These are phyloP conservation scores for Bryconaethiops microstoma DNA, from an alignment of 2,797 vertebrate species.

Conservation along the genomic window DNA sequence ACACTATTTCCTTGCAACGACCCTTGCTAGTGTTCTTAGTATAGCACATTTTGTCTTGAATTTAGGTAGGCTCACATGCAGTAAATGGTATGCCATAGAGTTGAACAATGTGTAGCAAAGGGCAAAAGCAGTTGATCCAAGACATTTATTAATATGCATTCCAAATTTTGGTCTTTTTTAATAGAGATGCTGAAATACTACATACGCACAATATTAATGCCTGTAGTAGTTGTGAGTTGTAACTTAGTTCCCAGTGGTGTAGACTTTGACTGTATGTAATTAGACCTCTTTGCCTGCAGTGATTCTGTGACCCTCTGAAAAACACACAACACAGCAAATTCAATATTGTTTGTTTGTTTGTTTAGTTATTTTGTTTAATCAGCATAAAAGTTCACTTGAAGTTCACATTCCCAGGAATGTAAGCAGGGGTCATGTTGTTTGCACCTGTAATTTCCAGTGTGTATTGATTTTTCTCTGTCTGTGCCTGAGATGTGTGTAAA, in stretches of 20 bases:
- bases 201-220: conserved; percentile 50
- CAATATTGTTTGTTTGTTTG: conserved; percentile 58
- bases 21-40: conserved; percentile 25
- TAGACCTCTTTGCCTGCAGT: conserved; percentile 59
- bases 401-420: conserved; percentile 21
- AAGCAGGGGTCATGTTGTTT: conserved; percentile 17
- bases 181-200: conserved; percentile 38
- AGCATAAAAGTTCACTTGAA: conserved; percentile 35
- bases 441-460: conserved; percentile 51
- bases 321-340: conserved; percentile 60
- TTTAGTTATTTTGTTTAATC: conserved; percentile 48
- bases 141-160: conserved; percentile 56
- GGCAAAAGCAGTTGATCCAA: conserved; percentile 49
- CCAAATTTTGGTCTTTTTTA: conserved; percentile 53
- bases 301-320: conserved; percentile 53
- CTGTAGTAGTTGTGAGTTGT: conserved; percentile 46
- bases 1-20: not conserved
- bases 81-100: conserved; percentile 1
- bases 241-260: conserved; percentile 56
- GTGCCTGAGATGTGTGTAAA: conserved; percentile 59
- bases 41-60: conserved; percentile 30
- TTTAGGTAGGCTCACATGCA: conserved; percentile 33
- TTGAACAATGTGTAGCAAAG: conserved; percentile 42
- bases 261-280: conserved; percentile 59
- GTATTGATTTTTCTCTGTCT: conserved; percentile 62